Conservation (phyloP, 2,888 invertebrate species). For the Acanthococcus lagerstroemiae region DNA sequence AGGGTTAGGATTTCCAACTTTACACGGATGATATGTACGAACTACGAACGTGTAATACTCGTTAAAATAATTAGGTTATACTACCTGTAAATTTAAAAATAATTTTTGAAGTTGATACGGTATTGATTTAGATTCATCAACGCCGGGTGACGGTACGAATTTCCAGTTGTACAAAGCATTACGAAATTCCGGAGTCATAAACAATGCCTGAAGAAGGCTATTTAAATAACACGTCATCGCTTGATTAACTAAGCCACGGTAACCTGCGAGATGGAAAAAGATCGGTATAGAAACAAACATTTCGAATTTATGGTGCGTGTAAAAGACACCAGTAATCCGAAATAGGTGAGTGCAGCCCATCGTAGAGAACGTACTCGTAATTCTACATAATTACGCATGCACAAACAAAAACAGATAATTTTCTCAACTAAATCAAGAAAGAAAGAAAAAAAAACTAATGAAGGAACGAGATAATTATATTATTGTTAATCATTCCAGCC, state of each 20-base stretch:
- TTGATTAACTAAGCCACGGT: constrained; percentile 75
- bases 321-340: background rate
- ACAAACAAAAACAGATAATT: too few relatives aligned
- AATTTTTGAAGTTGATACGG: constrained; percentile 77
- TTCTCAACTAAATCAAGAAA: too few relatives aligned
- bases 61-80: too few relatives aligned
- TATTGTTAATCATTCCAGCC: too few relatives aligned
- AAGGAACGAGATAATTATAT: too few relatives aligned
- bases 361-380: too few relatives aligned
- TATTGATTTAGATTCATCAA: constrained; percentile 61
- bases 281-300: background rate
- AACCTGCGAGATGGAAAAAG: constrained; percentile 43
- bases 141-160: constrained; percentile 48
- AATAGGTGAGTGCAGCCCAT: too few relatives aligned
- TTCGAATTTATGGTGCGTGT: background rate
- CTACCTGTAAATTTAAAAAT: constrained; percentile 70
- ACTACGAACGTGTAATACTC: too few relatives aligned
- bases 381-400: too few relatives aligned
- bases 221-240: constrained; percentile 90
- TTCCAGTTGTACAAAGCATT: constrained; percentile 80
- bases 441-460: too few relatives aligned
- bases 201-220: constrained; percentile 75
- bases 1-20: too few relatives aligned
- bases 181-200: constrained; percentile 85
- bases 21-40: too few relatives aligned